Percentiles rank a stretch among this genome's conserved stretches.
Evolutionary conservation across 2,888 invertebrate species (phyloP).

Genomic region (Lapara coniferarum): DNA sequence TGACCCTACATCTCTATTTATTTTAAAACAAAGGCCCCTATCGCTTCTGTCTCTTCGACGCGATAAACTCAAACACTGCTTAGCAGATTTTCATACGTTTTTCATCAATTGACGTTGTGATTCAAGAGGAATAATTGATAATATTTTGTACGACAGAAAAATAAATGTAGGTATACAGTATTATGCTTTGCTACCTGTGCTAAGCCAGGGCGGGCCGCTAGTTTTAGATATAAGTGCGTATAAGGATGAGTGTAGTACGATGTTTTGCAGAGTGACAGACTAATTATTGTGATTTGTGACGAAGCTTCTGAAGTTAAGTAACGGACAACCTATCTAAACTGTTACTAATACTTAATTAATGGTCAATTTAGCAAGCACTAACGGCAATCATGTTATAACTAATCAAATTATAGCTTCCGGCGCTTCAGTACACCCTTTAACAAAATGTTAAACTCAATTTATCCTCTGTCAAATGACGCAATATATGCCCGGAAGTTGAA

Average conservation of each 20-base stretch:
- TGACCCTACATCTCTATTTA: no score
- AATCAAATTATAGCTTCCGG: constrained; percentile 9
- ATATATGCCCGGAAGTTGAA: background rate
- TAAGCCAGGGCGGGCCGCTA: no score
- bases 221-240: background rate
- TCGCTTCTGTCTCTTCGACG: no score
- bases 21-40: no score
- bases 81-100: no score
- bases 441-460: background rate
- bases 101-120: no score
- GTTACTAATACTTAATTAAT: constrained; percentile 9
- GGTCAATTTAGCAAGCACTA: constrained; percentile 16
- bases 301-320: background rate
- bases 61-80: no score
- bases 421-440: background rate
- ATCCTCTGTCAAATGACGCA: background rate
- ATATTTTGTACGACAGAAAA: no score
- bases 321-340: constrained; percentile 5
- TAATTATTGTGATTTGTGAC: background rate
- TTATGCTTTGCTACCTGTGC: no score
- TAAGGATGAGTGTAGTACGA: background rate
- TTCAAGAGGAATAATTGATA: no score
- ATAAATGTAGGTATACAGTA: no score
- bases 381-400: constrained; percentile 8
- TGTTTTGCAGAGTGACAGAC: background rate